Conservation (phyloP, 2,797 vertebrate genomes). For the Enteromius treurensis region DNA sequence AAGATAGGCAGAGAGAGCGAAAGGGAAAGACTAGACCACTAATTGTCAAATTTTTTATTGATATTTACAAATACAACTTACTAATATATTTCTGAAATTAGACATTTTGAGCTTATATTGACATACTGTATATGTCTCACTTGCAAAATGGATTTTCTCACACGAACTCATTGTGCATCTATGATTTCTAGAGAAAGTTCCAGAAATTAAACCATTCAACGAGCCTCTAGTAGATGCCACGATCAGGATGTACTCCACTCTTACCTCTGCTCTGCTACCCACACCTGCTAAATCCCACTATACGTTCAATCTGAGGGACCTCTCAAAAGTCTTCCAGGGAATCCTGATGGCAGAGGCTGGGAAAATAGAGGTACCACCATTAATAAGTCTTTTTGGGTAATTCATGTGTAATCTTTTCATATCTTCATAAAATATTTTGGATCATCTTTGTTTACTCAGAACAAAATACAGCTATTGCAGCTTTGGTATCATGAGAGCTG, state of each 20-base stretch:
- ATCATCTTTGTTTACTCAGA: slow-evolving; percentile 58
- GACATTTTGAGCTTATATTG: neutral
- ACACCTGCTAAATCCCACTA: slow-evolving; percentile 95
- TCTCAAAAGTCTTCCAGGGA: slow-evolving; percentile 95
- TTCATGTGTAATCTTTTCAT: neutral
- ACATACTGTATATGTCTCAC: neutral
- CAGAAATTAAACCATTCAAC: slow-evolving; percentile 75
- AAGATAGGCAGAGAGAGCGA: slow-evolving; percentile 12
- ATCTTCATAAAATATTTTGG: neutral
- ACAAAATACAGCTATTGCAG: slow-evolving; percentile 78
- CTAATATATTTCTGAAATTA: neutral
- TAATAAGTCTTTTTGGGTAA: neutral
- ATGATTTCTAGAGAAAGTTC: slow-evolving; percentile 65
- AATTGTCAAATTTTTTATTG: neutral
- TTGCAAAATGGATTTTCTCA: neutral
- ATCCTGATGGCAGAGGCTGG: slow-evolving; percentile 87
- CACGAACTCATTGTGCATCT: neutral
- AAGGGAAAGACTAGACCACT: neutral
- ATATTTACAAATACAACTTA: slow-evolving; percentile 2
- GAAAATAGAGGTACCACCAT: slow-evolving; percentile 77
- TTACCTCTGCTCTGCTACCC: slow-evolving; percentile 89
- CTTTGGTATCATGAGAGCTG: slow-evolving; percentile 94
- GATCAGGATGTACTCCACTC: slow-evolving; percentile 81
- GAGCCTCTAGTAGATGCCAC: slow-evolving; percentile 84
- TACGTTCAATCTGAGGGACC: slow-evolving; percentile 92